A percentile compares a stretch with the other conserved stretches of the same genome.
phyloP scores from a whole-genome alignment of 1,140 invertebrate species.

The Meloidogyne chitwoodi region DNA sequence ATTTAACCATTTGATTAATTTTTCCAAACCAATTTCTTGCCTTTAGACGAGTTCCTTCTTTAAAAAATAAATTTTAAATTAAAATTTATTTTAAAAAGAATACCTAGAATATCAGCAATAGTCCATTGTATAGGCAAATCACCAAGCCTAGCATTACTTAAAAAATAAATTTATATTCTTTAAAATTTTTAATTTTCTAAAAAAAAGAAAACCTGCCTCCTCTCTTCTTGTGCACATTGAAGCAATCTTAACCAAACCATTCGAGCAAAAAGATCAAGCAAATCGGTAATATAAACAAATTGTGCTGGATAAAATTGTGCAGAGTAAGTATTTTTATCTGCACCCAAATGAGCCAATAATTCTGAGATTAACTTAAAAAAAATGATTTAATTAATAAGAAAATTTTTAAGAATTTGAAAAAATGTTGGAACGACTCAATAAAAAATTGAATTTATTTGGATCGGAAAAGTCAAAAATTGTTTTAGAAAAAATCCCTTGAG shows the following conservation, averaged over 20 bases:
- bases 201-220: background rate
- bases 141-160: background rate
- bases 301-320: constrained; percentile 95
- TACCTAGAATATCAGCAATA: background rate
- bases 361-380: constrained; percentile 30
- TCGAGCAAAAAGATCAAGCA: constrained; percentile 88
- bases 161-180: constrained; percentile 2
- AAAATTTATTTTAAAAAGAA: background rate
- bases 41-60: constrained; percentile 86
- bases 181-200: too few relatives aligned
- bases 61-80: constrained; percentile 61
- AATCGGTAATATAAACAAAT: constrained; percentile 90
- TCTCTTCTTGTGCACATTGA: constrained; percentile 68
- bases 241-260: constrained; percentile 82
- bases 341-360: constrained; percentile 65
- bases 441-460: too few relatives aligned
- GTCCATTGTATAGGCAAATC: background rate
- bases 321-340: constrained; percentile 76
- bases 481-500: too few relatives aligned
- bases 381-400: background rate
- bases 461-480: too few relatives aligned
- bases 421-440: too few relatives aligned
- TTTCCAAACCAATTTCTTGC: constrained; percentile 99
- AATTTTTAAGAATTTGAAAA: too few relatives aligned
- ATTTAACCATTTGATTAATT: constrained; percentile 89